Conservation (phyloP, 2,113 vertebrate genomes). For the Rattus rattus region DNA sequence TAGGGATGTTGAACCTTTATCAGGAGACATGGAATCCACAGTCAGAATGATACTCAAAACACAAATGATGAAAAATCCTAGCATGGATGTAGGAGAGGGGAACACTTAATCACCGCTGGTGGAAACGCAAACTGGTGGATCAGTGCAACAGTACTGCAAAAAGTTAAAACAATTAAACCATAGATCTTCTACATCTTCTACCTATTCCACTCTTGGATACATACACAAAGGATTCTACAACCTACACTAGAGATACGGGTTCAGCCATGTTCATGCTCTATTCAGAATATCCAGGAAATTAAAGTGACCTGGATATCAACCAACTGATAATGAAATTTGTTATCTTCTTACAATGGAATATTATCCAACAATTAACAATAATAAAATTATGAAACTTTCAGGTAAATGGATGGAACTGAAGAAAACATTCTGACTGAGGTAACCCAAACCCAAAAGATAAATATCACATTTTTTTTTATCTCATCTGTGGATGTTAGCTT, state of each 20-base stretch:
- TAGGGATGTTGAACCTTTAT: too few species aligned
- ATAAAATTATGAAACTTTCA: not conserved
- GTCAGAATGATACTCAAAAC: not conserved
- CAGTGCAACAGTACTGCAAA: not conserved
- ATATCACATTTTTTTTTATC: not conserved
- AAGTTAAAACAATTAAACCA: not conserved
- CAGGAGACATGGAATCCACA: not conserved
- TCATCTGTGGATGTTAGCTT: not conserved
- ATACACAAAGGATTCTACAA: not conserved
- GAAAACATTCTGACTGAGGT: not conserved
- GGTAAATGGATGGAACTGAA: not conserved
- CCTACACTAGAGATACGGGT: not conserved
- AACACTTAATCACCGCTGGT: not conserved
- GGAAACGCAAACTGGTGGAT: not conserved
- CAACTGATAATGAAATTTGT: not conserved
- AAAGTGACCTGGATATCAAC: not conserved
- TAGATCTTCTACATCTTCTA: not conserved
- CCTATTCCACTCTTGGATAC: not conserved
- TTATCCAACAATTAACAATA: not conserved
- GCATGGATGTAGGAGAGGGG: not conserved
- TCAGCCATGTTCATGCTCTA: not conserved
- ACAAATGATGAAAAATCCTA: not conserved
- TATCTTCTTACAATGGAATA: not conserved
- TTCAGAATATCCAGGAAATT: not conserved
- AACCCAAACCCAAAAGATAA: not conserved